Conservation (phyloP, 2,888 invertebrate species). For the Colletes collaris region DNA sequence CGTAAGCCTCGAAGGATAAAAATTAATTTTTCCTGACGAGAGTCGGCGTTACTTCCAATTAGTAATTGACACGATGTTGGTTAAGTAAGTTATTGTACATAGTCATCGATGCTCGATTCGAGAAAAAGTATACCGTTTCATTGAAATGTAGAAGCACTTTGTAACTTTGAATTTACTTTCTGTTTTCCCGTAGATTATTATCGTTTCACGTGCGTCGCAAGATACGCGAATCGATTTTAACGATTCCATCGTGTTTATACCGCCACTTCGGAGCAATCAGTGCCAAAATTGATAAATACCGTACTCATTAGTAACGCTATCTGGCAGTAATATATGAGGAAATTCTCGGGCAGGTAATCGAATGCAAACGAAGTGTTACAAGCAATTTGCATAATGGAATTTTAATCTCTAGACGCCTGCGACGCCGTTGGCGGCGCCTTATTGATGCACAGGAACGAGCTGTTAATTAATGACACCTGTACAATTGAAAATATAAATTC, state of each 20-base stretch:
- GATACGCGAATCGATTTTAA: background rate
- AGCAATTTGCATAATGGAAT: constrained; percentile 41
- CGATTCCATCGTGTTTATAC: background rate
- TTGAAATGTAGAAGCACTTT: too few species aligned
- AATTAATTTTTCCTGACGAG: too few species aligned
- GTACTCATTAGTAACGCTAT: constrained; percentile 26
- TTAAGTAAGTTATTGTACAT: too few species aligned
- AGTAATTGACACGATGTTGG: too few species aligned
- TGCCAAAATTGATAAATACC: constrained; percentile 22
- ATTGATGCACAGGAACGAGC: constrained; percentile 7
- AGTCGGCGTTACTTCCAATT: too few species aligned
- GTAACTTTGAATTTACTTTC: background rate
- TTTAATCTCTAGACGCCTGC: constrained; percentile 32
- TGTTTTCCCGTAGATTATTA: background rate
- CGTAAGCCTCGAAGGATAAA: too few species aligned
- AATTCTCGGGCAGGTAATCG: constrained; percentile 6
- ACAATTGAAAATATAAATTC: constrained; percentile 10
- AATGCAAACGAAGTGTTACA: constrained; percentile 28
- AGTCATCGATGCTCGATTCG: too few species aligned
- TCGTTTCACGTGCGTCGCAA: background rate
- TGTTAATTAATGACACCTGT: constrained; percentile 24
- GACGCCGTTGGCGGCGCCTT: constrained; percentile 12
- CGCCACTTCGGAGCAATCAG: constrained; percentile 9
- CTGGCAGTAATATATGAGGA: constrained; percentile 15
- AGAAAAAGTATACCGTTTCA: too few species aligned